Evolutionary conservation across 2,888 invertebrate species (phyloP), one percentile per base, ranked within the genome.

Genomic region (Cylindroiulus punctatus): DNA sequence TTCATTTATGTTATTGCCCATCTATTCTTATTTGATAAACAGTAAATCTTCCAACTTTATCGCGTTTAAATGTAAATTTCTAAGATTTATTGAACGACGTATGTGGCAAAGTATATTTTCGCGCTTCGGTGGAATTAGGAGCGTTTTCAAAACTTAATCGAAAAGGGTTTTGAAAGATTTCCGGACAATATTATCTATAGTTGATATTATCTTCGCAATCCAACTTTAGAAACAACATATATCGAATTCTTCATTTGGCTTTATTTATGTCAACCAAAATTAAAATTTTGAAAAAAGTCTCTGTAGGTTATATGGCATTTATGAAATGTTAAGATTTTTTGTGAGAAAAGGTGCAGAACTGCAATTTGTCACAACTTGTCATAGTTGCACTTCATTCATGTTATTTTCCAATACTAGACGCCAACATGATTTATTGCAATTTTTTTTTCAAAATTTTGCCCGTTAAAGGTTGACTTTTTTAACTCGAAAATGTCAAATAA

Each of bases 1-100:
- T 26, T 76, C 65, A n/a, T n/a, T 65, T 65, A 22, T 65, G n/a
- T 65, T 65, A 65, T 65, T 65, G 52, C 19, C 65, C 30, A 14
- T 26, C 8, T 76, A 30, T 76, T 30, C 4, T 14, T 12, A 76
- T 76, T 76, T 30, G 26, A 30, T 76, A 76, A 76, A 30, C 76
- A 2, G 76, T 5, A 14, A 30, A 57, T 44, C 22, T 57, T 57
- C 22, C 22, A 57, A 10, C 30, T 76, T 76, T 26, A 30, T 30
- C 30, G 76, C 14, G 14, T 30, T 14, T 76, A 76, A 26, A 76
- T 65, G 76, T 30, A 26, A 76, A 65, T 26, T 65, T 52, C 19
- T 19, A 12, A 19, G 52, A 52, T n/a, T 52, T 52, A n/a, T 52
- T n/a, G 52, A 52, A 52, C 19, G 3, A 76, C 30, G 30, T 14